Base-by-base conservation (phyloP, 2,888 invertebrate genomes). In the Erebia palarica region DNA sequence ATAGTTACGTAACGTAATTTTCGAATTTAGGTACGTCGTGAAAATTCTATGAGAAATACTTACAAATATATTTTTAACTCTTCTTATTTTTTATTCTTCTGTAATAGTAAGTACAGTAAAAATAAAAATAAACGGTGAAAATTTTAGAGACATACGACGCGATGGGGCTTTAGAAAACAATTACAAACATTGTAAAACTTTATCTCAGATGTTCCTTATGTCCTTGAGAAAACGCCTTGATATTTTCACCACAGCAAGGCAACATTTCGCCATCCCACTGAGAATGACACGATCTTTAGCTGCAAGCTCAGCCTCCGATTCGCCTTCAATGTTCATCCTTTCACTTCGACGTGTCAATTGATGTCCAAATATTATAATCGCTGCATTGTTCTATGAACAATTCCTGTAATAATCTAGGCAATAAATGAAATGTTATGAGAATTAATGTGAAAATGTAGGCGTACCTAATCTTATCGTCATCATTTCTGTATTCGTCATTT, bases 261-360 rank as follows among this genome's bases (percentile, higher is more conserved):
- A 67, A 72, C 71, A 75, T 91, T 91, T 90, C 90, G 83, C 80
- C 89, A 91, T 80, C 75, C 72, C 84, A 84, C 82, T 89, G 91
- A 87, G 90, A 90, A 89, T 89, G 88, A 90, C 90, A 88, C 86
- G 91, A 90, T 91, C 87, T 92, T 92, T 89, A 80, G 78, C 73
- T 60, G 60, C 53, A 61, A 60, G 59, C 59, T 68, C 60, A 67
- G 67, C 58, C 63, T 47, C 57, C 49, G 59, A 58, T 63, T 49
- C 66, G 77, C 84, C 78, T 60, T 71, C 69, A 55, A 44, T 65
- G 81, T 81, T 80, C 89, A 91, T 89, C 90, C 92, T 90, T 92
- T 92, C 92, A 91, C 92, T 90, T 88, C 86, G 75, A 85, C 82
- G 86, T 89, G 87, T 89, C 88, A 86, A 91, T 89, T 88, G 87